Base-by-base conservation (phyloP, 92 coral and sea anemone genomes). In the Phenganax stokvisi region DNA sequence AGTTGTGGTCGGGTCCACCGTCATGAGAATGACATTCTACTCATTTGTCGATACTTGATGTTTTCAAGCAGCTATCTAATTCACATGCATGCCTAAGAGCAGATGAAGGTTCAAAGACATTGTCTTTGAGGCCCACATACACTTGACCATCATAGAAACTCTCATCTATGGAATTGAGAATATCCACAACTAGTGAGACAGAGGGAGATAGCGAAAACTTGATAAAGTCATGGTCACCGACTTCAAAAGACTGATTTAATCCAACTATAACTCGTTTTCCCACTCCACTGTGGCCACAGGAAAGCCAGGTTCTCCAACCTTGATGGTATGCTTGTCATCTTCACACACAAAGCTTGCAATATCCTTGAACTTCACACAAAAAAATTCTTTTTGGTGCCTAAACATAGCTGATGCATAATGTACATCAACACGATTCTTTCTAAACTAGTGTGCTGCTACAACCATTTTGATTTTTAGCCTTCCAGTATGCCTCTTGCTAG, bases 261-360 rank as follows among this genome's bases (percentile, higher is more conserved):
- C 89, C 87, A 25, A 89, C 92, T 13, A 86, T 58, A 44, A 89
- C 89, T 57, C 84, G 79, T 68, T 84, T 89, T 70, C 87, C 84
- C 86, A 75, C 87, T 89, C 86, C 47, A 76, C 89, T 70, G 91
- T 89, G 54, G 89, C 89, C 51, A 89, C 83, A 30, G 87, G 91
- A 67, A 77, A 86, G 59, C 83, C 82, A 64, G 92, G 87, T 58
- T 88, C 91, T 8, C 91, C 91, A 25, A 85, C 84, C 78, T 85
- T 88, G 82, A 85, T 84, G 60, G 82, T 83, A 62, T 89, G 92
- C 76, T 89, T 89, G 76, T 89, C 89, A 56, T 89, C 91, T 86
- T 83, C 87, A 71, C 92, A 83, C 52, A 89, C 82, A 65, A 89
- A 65, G 10, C 89, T 86, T 74, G 86, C 64, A 51, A 83, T 72